Percentiles rank a stretch among this genome's conserved stretches.
phyloP scores from a whole-genome alignment of 2,113 vertebrate species.

The Camelus bactrianus region DNA sequence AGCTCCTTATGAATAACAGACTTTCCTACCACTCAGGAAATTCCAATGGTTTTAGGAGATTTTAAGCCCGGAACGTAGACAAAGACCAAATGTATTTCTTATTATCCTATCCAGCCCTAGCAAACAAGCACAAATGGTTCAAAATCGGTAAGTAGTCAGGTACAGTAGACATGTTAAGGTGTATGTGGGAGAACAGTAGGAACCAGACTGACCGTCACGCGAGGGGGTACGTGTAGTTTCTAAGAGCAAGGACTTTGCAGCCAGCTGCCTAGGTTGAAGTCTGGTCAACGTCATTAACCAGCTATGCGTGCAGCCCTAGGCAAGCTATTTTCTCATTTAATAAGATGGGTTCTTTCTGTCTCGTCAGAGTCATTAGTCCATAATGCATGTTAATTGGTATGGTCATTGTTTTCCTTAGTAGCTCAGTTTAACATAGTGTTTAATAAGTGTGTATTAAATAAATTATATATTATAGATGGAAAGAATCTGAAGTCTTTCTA shows the following conservation, averaged over 20 bases:
- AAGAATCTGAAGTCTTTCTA: background rate
- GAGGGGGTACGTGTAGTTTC: background rate
- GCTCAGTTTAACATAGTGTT: background rate
- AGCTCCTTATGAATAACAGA: background rate
- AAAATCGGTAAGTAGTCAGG: background rate
- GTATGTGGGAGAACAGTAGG: background rate
- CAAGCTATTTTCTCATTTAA: background rate
- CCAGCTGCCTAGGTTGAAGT: background rate
- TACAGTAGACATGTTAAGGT: background rate
- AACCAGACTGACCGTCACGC: background rate
- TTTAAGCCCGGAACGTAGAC: background rate
- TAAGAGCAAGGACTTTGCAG: background rate
- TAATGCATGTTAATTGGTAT: background rate
- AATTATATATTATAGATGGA: background rate
- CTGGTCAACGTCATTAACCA: background rate
- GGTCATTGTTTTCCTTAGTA: background rate
- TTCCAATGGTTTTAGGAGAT: background rate
- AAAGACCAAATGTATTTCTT: background rate
- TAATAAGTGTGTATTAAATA: background rate
- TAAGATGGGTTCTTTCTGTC: background rate
- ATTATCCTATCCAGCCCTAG: background rate
- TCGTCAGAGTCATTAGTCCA: background rate
- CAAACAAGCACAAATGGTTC: background rate
- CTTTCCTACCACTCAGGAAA: background rate
- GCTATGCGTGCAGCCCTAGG: background rate